These are phyloP conservation scores for Drosophila incognita DNA, from an alignment of 2,888 invertebrate species.

Conservation along the genomic window DNA sequence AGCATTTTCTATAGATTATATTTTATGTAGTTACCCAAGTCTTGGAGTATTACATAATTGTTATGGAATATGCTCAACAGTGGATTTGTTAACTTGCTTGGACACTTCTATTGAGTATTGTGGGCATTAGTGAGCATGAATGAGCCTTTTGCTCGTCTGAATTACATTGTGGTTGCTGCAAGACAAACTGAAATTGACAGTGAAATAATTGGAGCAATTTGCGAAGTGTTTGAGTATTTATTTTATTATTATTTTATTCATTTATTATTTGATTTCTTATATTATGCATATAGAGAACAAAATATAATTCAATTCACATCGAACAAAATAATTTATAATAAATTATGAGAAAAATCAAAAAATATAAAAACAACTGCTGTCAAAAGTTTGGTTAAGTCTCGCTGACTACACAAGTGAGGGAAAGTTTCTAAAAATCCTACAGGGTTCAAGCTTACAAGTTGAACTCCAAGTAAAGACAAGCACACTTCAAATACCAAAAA, in stretches of 20 bases:
- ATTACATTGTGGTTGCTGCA: not conserved
- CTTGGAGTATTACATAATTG: conserved; percentile 20
- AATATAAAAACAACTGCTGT: not conserved
- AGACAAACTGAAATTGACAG: not conserved
- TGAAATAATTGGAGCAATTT: not conserved
- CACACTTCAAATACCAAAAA: not conserved
- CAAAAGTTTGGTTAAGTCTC: not conserved
- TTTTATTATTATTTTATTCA: not conserved
- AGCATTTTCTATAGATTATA: conserved; percentile 21
- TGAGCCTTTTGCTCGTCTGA: not conserved
- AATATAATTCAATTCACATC: not conserved
- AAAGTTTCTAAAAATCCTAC: not conserved
- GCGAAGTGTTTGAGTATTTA: not conserved
- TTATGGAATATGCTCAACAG: conserved; percentile 1
- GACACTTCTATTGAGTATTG: not conserved
- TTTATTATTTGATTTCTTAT: not conserved
- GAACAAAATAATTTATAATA: too few relatives aligned
- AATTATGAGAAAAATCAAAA: not conserved
- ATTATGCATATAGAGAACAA: not conserved
- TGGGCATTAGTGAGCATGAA: not conserved
- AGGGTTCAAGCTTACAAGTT: not conserved
- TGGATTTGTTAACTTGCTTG: conserved; percentile 1
- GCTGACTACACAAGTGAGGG: not conserved
- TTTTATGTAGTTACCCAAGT: conserved; percentile 39
- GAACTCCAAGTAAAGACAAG: not conserved